Evolutionary conservation across 2,113 vertebrate genomes (phyloP), one percentile per base, ranked within the genome.

Genomic region (Osmerus eperlanus): DNA sequence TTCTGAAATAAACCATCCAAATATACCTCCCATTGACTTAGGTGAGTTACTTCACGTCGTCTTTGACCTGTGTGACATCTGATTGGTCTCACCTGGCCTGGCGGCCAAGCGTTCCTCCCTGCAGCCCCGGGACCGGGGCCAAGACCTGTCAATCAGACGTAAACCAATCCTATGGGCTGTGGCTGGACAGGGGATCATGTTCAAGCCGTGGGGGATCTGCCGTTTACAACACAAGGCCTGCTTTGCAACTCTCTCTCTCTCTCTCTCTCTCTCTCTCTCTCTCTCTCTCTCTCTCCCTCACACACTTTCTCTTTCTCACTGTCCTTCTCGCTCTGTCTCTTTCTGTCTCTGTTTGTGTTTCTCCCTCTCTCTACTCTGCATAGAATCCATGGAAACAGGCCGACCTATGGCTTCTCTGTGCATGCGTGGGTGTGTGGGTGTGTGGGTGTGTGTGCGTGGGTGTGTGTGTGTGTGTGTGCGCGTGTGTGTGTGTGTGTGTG

Each of bases 61-160:
- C 18, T 51, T 65, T 65, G 64, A 65, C 29, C 41, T 32, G 19
- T 19, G 9, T 65, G 64, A 51, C 41, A 51, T 65, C 28, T 51
- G 64, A 65, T 51, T 65, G 64, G 32, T 64, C 79, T 81, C 78
- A 86, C 82, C 82, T 84, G 86, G 86, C 58, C 59, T 75, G 69
- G 67, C 79, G 76, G 83, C 83, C 87, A 86, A 84, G 83, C 83
- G 82, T 84, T 87, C 89, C 89, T 87, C 88, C 82, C 90, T 87
- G 86, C 73, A 76, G 78, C 84, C 76, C 82, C 90, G 93, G 93
- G 92, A 88, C 82, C 80, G 68, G 0, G 67, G 90, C 95, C 93
- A 94, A 82, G 85, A 73, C 79, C 90, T 85, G 92, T 93, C 92
- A 94, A 92, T 95, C 92, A 94, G 91, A 86, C 75, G 93, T 91